Evolutionary conservation across 2,888 invertebrate species (phyloP).

Genomic region (Apamea monoglypha): DNA sequence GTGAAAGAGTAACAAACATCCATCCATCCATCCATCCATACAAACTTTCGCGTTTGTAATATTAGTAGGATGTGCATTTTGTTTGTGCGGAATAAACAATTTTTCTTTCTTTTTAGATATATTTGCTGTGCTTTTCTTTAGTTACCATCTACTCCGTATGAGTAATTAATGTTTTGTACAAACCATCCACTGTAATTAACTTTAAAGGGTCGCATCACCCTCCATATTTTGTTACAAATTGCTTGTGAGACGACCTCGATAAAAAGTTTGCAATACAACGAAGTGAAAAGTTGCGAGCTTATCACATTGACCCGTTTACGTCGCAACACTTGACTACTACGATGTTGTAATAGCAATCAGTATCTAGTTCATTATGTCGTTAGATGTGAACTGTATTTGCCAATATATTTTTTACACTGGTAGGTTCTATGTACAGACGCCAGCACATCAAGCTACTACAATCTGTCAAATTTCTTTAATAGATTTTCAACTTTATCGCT

Average conservation of each 20-base stretch:
- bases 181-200: not conserved
- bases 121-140: not conserved
- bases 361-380: not conserved
- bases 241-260: not conserved
- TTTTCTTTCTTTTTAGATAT: not conserved
- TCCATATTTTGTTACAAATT: not conserved
- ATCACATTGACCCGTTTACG: not conserved
- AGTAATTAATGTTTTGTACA: not conserved
- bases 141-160: not conserved
- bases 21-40: too few relatives aligned
- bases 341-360: not conserved
- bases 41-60: too few relatives aligned
- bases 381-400: not conserved
- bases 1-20: too few relatives aligned
- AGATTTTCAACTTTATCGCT: too few relatives aligned
- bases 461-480: too few relatives aligned
- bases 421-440: too few relatives aligned
- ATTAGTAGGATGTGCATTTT: too few relatives aligned
- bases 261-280: not conserved
- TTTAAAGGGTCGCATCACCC: not conserved
- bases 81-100: too few relatives aligned
- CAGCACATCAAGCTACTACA: too few relatives aligned
- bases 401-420: not conserved
- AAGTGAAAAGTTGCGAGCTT: conserved; percentile 2
- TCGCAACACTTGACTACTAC: not conserved